Percentiles rank a stretch among this genome's conserved stretches.
These are phyloP conservation scores for Drosophila nannoptera DNA, from an alignment of 1,140 invertebrate genomes.

Conservation along the genomic window DNA sequence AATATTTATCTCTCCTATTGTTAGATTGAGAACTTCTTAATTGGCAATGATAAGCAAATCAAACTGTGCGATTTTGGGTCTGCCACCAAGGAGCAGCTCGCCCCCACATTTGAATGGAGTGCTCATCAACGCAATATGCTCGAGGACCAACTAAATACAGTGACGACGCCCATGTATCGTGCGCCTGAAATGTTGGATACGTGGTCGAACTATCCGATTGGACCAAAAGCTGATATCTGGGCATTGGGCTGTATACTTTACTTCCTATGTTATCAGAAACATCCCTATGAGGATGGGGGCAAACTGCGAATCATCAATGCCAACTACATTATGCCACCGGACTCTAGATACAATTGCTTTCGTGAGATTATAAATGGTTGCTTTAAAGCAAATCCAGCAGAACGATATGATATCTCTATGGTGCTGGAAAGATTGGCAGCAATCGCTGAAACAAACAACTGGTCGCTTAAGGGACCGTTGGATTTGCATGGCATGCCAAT, in stretches of 20 bases:
- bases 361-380: conserved; percentile 94
- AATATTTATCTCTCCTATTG: conserved; percentile 75
- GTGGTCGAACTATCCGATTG: conserved; percentile 97
- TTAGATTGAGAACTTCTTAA: conserved; percentile 83
- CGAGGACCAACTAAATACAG: conserved; percentile 92
- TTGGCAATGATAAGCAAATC: conserved; percentile 89
- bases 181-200: conserved; percentile 98
- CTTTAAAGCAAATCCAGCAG: conserved; percentile 88
- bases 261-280: conserved; percentile 93
- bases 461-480: conserved; percentile 86
- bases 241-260: conserved; percentile 97
- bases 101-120: conserved; percentile 94
- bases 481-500: conserved; percentile 69
- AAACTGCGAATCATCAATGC: conserved; percentile 98
- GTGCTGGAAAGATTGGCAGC: conserved; percentile 91
- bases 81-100: conserved; percentile 90
- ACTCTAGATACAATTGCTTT: conserved; percentile 90
- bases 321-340: conserved; percentile 93
- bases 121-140: conserved; percentile 93
- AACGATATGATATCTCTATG: conserved; percentile 86
- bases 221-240: conserved; percentile 95
- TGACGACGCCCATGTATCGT: conserved; percentile 93
- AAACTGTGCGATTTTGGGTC: conserved; percentile 99
- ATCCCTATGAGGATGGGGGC: conserved; percentile 98
- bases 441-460: conserved; percentile 90